Evolutionary conservation across 1,140 invertebrate species (phyloP), one percentile per base, ranked within the genome.

Genomic region (Pseudomyrmex flavicornis): DNA sequence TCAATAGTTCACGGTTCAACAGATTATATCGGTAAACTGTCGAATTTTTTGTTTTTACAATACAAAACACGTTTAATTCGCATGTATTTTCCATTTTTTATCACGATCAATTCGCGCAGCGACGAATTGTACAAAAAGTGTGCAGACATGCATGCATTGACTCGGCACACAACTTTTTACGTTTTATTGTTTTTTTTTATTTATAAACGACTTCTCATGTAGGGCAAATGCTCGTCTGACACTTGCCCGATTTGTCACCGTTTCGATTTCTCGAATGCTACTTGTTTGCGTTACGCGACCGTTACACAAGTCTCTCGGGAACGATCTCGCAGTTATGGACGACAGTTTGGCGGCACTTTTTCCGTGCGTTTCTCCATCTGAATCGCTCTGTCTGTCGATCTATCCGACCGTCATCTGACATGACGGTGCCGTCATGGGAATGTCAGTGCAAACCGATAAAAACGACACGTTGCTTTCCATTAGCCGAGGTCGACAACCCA

Each of bases 311-410:
- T 84, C 86, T 77, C 79, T 22, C 2, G 86, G 59, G 88, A 82
- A 12, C 46, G 87, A 88, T 70, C 70, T 56, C 63, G 54, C 59
- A 62, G 54, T 83, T 85, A 75, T 58, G 52, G 62, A 46, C 54
- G 66, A 72, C 79, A 58, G 84, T 88, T 76, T 46, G 69, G 73
- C 74, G 58, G 12, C 17, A 56, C 74, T 89, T 84, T 88, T 88
- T 89, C 58, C 46, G 3, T 17, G 3, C 50, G 20, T n/a, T 46
- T 54, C 26, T 50, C 76, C 17, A 52, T 61, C 75, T 44, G 20
- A 20, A 69, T 54, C n/a, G 48, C 9, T 35, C 35, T 22, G 56
- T 46, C 52, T 20, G 50, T 83, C 70, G 9, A 50, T 75, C 46
- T 48, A 20, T 26, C 44, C 8, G 13, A 44, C 69, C 62, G 52